Conservation (phyloP, 2,113 vertebrate species). For the Carlito syrichta region DNA sequence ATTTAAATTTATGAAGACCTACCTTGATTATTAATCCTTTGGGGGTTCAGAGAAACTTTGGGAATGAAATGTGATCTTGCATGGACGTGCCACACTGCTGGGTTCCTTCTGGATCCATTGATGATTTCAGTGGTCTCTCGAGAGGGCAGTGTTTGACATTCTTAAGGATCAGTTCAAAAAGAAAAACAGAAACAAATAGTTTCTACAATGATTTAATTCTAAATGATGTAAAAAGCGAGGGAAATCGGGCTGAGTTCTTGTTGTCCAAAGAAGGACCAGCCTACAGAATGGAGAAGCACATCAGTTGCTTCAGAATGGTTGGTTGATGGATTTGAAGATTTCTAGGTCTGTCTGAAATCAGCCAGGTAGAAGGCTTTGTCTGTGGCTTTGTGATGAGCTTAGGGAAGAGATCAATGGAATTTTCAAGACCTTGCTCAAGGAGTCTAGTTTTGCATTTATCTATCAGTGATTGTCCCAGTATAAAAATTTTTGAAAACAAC, state of each 20-base stretch:
- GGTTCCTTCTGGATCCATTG: accelerated
- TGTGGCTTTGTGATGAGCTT: background rate
- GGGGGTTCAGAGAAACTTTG: background rate
- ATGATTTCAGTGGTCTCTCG: background rate
- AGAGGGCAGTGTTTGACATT: background rate
- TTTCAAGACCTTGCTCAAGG: accelerated
- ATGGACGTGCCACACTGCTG: background rate
- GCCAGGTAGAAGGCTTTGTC: background rate
- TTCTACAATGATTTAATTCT: background rate
- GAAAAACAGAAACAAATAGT: background rate
- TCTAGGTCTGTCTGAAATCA: background rate
- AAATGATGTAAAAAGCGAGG: background rate
- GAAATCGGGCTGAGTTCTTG: background rate
- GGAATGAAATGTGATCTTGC: background rate
- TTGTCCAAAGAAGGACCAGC: background rate
- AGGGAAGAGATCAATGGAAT: accelerated
- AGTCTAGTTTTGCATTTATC: background rate
- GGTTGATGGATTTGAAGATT: background rate
- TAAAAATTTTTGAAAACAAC: background rate
- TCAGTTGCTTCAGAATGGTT: too few species aligned
- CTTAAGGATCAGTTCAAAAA: background rate
- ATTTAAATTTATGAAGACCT: background rate
- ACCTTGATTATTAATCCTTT: too few species aligned
- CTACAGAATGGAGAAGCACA: accelerated
- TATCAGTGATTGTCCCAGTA: background rate